These are phyloP conservation scores for Neoaliturus tenellus DNA, from an alignment of 2,888 invertebrate species.

Conservation along the genomic window DNA sequence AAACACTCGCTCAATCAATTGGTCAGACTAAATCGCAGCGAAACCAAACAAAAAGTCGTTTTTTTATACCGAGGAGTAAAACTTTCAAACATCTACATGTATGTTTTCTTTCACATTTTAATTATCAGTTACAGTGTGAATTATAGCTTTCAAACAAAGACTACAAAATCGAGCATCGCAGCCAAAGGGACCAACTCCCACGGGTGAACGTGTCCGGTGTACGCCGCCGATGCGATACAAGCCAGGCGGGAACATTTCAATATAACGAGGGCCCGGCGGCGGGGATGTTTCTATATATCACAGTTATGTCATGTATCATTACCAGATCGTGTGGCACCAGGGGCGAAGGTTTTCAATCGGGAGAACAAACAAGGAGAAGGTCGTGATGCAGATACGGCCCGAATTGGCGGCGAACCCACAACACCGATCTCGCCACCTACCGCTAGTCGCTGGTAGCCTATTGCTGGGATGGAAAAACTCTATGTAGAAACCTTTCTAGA, in stretches of 20 bases:
- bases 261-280: conserved; percentile 6
- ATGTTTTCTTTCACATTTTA: not conserved
- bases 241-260: conserved; percentile 11
- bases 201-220: not conserved
- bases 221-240: not conserved
- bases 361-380: conserved; percentile 27
- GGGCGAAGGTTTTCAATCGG: conserved; percentile 17
- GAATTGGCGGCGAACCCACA: not conserved
- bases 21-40: too few species aligned
- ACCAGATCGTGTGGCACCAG: conserved; percentile 3
- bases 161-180: not conserved
- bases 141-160: not conserved
- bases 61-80: too few species aligned
- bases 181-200: not conserved
- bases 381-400: conserved; percentile 4
- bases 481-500: too few species aligned
- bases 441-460: too few species aligned
- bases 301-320: conserved; percentile 32
- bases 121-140: not conserved
- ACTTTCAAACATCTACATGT: too few species aligned
- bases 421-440: too few species aligned
- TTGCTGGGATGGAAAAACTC: too few species aligned
- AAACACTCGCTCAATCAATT: too few species aligned
- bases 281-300: not conserved
- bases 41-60: too few species aligned